Evolutionary conservation across 2,797 vertebrate genomes (phyloP).

Genomic region (Neoniphon sammara): DNA sequence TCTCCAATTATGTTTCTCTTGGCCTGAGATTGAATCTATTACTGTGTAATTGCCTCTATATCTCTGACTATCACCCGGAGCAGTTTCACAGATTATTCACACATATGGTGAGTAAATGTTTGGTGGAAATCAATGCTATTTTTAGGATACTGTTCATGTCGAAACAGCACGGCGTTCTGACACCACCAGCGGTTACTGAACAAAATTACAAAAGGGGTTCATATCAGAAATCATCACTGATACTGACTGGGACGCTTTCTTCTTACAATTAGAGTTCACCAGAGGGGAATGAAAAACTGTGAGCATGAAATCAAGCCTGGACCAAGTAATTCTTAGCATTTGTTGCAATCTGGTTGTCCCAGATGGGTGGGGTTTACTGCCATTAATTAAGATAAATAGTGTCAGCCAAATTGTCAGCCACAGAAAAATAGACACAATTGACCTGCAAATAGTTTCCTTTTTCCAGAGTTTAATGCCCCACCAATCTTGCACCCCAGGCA

Average conservation of each 20-base stretch:
- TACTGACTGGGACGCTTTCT: conserved; percentile 18
- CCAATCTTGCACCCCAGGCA: too few relatives aligned
- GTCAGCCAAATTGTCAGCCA: conserved; percentile 28
- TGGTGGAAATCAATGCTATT: conserved; percentile 65
- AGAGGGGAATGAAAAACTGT: conserved; percentile 12
- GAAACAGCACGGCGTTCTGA: conserved; percentile 45
- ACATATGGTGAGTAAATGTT: conserved; percentile 73
- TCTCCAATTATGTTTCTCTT: conserved; percentile 76
- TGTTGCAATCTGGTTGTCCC: conserved; percentile 13
- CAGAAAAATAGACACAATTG: too few relatives aligned
- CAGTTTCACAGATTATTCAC: conserved; percentile 74
- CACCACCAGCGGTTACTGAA: conserved; percentile 9
- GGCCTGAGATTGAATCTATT: conserved; percentile 79
- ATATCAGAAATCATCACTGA: conserved; percentile 21
- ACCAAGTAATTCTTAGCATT: conserved; percentile 23
- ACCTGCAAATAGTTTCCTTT: not conserved
- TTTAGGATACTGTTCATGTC: conserved; percentile 63
- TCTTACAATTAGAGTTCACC: not conserved
- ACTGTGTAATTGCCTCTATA: conserved; percentile 80
- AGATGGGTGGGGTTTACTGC: conserved; percentile 7
- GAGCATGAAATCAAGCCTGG: not conserved
- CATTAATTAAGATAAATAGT: conserved; percentile 22
- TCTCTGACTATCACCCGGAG: conserved; percentile 73
- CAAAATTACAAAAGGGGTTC: conserved; percentile 35
- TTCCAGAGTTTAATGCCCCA: not conserved